Conservation (phyloP, 2,888 invertebrate genomes). For the Sthenelais limicola region DNA sequence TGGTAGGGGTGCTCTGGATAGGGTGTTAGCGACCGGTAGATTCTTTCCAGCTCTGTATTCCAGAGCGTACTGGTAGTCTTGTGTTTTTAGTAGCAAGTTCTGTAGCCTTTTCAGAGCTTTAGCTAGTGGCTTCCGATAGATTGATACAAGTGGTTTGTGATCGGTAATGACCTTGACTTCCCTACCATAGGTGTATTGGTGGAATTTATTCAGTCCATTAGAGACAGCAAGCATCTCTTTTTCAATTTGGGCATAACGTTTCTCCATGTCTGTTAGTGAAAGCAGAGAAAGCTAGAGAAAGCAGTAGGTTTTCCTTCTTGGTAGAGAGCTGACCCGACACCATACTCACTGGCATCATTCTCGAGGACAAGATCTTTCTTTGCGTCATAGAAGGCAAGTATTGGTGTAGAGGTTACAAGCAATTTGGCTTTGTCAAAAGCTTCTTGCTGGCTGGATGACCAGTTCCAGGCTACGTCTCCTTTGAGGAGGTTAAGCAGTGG, state of each 20-base stretch:
- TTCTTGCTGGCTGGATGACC: too few species aligned
- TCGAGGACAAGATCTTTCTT: too few species aligned
- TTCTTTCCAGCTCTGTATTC: conserved; percentile 45
- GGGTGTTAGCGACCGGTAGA: conserved; percentile 50
- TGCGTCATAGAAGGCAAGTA: too few species aligned
- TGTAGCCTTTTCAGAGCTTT: conserved; percentile 56
- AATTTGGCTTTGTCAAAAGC: too few species aligned
- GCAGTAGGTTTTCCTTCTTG: conserved; percentile 66
- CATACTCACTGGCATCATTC: conserved; percentile 18
- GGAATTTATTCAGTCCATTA: conserved; percentile 66
- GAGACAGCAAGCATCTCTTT: conserved; percentile 67
- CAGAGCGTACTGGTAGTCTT: conserved; percentile 26
- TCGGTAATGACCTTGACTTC: conserved; percentile 64
- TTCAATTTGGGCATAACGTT: conserved; percentile 65
- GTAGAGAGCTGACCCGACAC: conserved; percentile 53
- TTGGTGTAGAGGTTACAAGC: too few species aligned
- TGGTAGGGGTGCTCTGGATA: conserved; percentile 53
- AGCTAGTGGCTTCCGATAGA: conserved; percentile 62
- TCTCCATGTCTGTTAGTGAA: conserved; percentile 65
- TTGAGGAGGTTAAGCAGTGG: too few species aligned
- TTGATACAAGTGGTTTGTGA: conserved; percentile 69
- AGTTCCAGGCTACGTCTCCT: too few species aligned
- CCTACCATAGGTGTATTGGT: conserved; percentile 65
- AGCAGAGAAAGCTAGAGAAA: conserved; percentile 69
- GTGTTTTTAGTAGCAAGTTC: conserved; percentile 52